Evolutionary conservation across 2,888 invertebrate genomes (phyloP).

Genomic region (Pheosia gnoma): DNA sequence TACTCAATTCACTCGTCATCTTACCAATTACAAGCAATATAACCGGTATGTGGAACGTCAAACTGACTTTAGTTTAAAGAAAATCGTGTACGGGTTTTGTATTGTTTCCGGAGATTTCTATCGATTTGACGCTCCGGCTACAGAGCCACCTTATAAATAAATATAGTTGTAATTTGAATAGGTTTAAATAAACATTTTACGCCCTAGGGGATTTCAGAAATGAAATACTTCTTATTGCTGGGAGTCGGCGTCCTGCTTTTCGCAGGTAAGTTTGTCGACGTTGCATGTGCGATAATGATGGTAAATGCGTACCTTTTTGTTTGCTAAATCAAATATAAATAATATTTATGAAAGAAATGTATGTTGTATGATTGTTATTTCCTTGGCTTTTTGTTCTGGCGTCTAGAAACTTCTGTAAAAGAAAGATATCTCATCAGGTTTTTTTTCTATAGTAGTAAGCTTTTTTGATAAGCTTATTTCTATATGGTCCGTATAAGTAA

Average conservation of each 20-base stretch:
- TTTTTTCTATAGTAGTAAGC: too few relatives aligned
- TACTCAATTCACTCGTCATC: not conserved
- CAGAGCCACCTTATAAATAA: conserved; percentile 9
- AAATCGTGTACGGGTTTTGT: not conserved
- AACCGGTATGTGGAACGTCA: conserved; percentile 19
- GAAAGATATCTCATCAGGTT: too few relatives aligned
- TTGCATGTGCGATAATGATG: conserved; percentile 18
- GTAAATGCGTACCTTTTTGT: not conserved
- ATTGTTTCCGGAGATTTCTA: not conserved
- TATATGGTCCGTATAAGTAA: too few relatives aligned
- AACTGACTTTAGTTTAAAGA: conserved; percentile 11
- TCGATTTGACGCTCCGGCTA: not conserved
- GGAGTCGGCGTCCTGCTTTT: conserved; percentile 67
- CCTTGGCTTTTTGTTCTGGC: too few relatives aligned
- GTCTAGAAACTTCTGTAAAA: not conserved
- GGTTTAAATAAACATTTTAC: conserved; percentile 9
- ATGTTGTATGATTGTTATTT: not conserved
- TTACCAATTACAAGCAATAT: conserved; percentile 18
- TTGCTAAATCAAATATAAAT: conserved; percentile 4
- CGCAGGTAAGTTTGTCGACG: conserved; percentile 64
- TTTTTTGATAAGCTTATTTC: too few relatives aligned
- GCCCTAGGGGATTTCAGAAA: conserved; percentile 32
- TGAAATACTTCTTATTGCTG: conserved; percentile 73
- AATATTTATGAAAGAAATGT: not conserved
- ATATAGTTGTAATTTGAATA: conserved; percentile 16